Evolutionary conservation across 2,888 invertebrate genomes (phyloP), one percentile per base, ranked within the genome.

Genomic region (Xanthia togata): DNA sequence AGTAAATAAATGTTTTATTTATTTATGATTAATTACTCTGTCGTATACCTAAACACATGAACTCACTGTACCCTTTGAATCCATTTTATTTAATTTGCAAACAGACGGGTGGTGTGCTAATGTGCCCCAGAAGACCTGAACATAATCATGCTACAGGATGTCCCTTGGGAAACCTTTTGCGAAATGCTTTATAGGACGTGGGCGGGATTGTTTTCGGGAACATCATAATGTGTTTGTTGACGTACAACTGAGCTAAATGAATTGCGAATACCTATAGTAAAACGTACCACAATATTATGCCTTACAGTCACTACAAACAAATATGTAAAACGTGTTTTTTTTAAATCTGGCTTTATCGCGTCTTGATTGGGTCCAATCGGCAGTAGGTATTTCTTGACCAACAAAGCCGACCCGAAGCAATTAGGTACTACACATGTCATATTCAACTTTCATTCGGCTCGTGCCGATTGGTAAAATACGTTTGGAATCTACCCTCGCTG

Each of bases 71-170:
- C 14, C 35, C 38, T 60, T 65, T 64, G 60, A 79, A 78, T 74
- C 23, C 31, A 79, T 77, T 79, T 83, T 71, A 85, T 80, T 80
- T 79, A 76, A 87, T 83, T 81, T 79, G 57, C 60, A 72, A 81
- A 76, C 65, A 60, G 35, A 67, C 38, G 57, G 62, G 23, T 35
- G 38, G 26, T 69, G 38, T 65, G 64, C 69, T 85, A 84, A 87
- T 85, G 72, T 79, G 83, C 6, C 83, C 76, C 86, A n/a, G 38
- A 59, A 77, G 86, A 81, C 78, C 38, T 57, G 44, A 57, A 23
- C 55, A 73, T 70, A 70, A 57, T 72, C 70, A 65, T 26, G 63
- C 77, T 62, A 76, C 76, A 78, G 77, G 78, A 70, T 63, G 38
- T 68, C 76, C 14, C 62, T 1, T 23, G 67, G 78, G 75, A 50